These are phyloP conservation scores for Hephaestus fuliginosus DNA, from an alignment of 2,797 vertebrate species.

Conservation along the genomic window DNA sequence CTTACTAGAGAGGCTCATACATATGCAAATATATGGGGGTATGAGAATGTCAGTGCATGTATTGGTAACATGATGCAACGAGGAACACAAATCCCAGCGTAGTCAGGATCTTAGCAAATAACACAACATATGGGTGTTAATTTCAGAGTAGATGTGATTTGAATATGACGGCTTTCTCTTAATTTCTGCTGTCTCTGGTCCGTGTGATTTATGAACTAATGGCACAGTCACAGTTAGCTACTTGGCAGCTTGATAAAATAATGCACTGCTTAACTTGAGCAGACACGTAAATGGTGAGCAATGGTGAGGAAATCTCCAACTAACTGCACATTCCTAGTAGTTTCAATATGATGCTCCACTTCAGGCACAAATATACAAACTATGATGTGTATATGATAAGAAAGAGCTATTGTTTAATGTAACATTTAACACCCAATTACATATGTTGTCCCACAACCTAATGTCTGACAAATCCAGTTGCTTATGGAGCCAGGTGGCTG, in stretches of 20 bases:
- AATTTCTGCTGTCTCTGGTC: not conserved
- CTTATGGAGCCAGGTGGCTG: not conserved
- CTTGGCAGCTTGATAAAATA: conserved; percentile 14
- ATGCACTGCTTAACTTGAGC: not conserved
- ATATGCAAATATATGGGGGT: conserved; percentile 51
- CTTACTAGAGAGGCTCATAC: conserved; percentile 52
- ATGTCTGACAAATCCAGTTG: not conserved
- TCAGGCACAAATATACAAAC: not conserved
- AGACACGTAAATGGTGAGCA: not conserved
- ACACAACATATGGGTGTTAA: conserved; percentile 8
- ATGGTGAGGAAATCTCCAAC: not conserved
- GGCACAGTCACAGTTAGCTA: not conserved
- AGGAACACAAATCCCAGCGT: not conserved
- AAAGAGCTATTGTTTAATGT: not conserved
- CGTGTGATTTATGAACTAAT: not conserved
- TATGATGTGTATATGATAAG: not conserved
- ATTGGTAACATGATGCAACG: conserved; percentile 28
- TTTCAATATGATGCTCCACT: not conserved
- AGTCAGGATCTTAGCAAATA: conserved; percentile 1
- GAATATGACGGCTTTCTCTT: not conserved
- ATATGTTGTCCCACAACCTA: not conserved
- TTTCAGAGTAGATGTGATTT: conserved; percentile 4
- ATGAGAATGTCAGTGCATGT: conserved; percentile 24
- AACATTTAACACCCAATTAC: not conserved
- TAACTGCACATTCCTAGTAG: not conserved